Evolutionary conservation across 2,888 invertebrate genomes (phyloP), one percentile per base, ranked within the genome.

Genomic region (Mycalesis mineus): DNA sequence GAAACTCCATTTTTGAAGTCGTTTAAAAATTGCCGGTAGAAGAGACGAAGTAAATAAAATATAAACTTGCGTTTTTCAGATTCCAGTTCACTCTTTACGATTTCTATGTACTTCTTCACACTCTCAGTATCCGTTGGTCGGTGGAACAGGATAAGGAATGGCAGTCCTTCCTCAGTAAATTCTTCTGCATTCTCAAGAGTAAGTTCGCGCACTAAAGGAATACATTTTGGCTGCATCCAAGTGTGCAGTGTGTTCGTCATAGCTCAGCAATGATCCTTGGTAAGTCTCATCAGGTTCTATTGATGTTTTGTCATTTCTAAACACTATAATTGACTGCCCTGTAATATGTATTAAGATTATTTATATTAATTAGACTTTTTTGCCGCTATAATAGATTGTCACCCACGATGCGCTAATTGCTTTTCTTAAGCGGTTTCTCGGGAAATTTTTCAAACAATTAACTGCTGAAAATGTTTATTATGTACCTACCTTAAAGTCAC

Each of bases 141-240:
- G 76, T 99, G 97, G 90, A 99, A 99, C 40, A 99, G 89, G 68
- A 99, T 99, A 36, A 99, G 91, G 91, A 99, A 99, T 5, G 99
- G 99, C 71, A 99, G 84, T 31, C 99, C 99, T 88, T 99, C 99
- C 82, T 99, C 99, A 0, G 99, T 99, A 22, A 99, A 86, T 83
- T 99, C 99, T 86, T 99, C 99, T 1, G 99, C 99, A 91, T 99
- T 99, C 85, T 99, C 98, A 84, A 99, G 99, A 0, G 99, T 99
- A 60, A 99, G 99, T 85, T 99, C 99, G 55, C 99, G 92, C 0
- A 99, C 99, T 11, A 99, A 88, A 0, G 99, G 98, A 39, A 99
- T 96, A 80, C 99, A 99, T 75, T 96, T 97, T 67, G 97, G 95
- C 62, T 95, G 93, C 0, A 95, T 92, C 99, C 99, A 99, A 60